These are phyloP conservation scores for Ditula angustiorana DNA, from an alignment of 2,888 invertebrate genomes.

Conservation along the genomic window DNA sequence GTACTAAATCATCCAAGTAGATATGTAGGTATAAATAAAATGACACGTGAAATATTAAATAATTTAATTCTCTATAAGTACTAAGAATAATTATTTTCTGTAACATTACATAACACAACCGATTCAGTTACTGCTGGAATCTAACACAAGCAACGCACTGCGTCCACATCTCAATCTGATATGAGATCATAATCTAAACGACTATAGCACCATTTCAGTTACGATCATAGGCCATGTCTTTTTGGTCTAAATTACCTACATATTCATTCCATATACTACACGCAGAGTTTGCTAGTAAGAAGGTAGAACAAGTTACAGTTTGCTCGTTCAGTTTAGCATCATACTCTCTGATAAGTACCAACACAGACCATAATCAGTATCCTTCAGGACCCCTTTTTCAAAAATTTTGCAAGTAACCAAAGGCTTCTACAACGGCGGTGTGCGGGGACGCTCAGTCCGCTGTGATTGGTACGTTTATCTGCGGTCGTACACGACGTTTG, in stretches of 20 bases:
- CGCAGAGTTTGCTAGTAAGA: not conserved
- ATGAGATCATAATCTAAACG: conserved; percentile 81
- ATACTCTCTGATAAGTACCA: not conserved
- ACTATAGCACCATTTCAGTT: conserved; percentile 84
- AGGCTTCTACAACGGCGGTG: too few species aligned
- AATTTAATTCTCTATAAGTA: conserved; percentile 81
- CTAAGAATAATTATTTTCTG: conserved; percentile 71
- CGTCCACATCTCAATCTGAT: conserved; percentile 72
- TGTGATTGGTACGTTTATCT: too few species aligned
- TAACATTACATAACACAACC: conserved; percentile 81
- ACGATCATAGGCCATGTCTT: conserved; percentile 81
- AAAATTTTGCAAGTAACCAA: too few species aligned
- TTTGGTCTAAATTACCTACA: conserved; percentile 71
- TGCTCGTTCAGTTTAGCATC: too few species aligned
- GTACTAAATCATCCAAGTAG: too few species aligned
- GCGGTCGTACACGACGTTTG: too few species aligned
- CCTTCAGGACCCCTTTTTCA: too few species aligned
- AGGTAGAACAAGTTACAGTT: not conserved
- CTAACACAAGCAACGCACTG: conserved; percentile 57
- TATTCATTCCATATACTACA: conserved; percentile 52
- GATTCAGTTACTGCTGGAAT: conserved; percentile 68
- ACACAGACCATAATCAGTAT: not conserved
- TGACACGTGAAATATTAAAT: conserved; percentile 60
- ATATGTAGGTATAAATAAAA: conserved; percentile 47
- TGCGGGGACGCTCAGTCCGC: too few species aligned